phyloP scores from a whole-genome alignment of 2,113 vertebrate genomes.

The Syngnathus floridae region DNA sequence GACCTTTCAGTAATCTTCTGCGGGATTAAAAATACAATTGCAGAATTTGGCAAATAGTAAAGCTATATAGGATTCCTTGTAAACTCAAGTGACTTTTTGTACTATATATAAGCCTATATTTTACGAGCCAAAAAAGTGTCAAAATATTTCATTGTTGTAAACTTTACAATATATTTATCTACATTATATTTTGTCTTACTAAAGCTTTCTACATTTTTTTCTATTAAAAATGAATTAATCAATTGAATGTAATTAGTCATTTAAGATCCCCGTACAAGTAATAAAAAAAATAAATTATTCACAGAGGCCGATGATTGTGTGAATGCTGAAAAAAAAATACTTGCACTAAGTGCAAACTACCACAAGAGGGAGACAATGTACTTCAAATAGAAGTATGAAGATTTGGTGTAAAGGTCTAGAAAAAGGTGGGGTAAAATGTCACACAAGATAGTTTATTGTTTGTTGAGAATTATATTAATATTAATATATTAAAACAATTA shows the following conservation, averaged over 20 bases:
- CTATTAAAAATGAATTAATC: too few relatives aligned
- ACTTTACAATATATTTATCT: too few relatives aligned
- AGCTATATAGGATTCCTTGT: not conserved
- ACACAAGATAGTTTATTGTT: not conserved
- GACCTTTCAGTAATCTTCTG: not conserved
- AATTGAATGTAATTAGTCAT: too few relatives aligned
- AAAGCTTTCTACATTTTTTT: too few relatives aligned
- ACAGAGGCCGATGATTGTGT: not conserved
- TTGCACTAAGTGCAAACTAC: not conserved
- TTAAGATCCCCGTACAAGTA: too few relatives aligned
- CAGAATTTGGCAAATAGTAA: not conserved
- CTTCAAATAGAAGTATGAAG: not conserved
- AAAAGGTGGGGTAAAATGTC: not conserved
- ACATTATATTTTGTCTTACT: too few relatives aligned
- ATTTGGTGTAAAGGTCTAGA: not conserved
- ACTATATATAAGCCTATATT: too few relatives aligned
- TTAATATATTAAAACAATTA: not conserved
- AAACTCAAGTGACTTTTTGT: too few relatives aligned
- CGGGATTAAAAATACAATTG: not conserved
- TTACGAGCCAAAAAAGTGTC: too few relatives aligned
- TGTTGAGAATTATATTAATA: too few relatives aligned
- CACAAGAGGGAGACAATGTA: not conserved
- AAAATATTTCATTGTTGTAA: too few relatives aligned
- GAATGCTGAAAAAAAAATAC: not conserved
- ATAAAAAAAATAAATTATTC: not conserved